Conservation (phyloP, 2,113 vertebrate species). For the Plecotus auritus region DNA sequence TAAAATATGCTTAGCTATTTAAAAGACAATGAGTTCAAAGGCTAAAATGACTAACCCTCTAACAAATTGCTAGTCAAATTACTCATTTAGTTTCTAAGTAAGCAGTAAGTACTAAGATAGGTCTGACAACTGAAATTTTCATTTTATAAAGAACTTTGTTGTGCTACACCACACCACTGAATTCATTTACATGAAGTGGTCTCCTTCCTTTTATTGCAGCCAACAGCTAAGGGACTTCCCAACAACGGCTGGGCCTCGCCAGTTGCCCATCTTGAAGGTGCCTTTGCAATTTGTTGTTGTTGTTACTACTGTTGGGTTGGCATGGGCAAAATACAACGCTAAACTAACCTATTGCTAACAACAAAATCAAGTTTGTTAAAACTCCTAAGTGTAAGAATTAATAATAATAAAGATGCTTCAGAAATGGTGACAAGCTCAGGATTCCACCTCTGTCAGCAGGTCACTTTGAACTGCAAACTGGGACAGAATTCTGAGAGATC, state of each 20-base stretch:
- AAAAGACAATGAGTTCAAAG: slow-evolving; percentile 44
- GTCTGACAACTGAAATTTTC: slow-evolving; percentile 36
- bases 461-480: neutral
- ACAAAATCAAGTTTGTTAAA: neutral
- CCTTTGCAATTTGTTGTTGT: neutral
- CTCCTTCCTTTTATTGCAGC: neutral
- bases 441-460: neutral
- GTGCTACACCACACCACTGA: neutral
- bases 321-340: neutral
- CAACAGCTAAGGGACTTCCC: neutral
- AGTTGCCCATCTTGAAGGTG: neutral
- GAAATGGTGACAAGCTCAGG: neutral
- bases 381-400: neutral
- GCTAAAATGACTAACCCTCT: slow-evolving; percentile 35
- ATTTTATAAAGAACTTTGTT: slow-evolving; percentile 23
- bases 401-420: neutral
- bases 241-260: neutral
- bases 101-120: slow-evolving; percentile 17
- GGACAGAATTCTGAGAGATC: neutral
- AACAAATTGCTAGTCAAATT: slow-evolving; percentile 47
- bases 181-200: neutral
- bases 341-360: neutral
- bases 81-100: slow-evolving; percentile 34
- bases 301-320: neutral
- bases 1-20: slow-evolving; percentile 44